Conservation (phyloP, 2,113 vertebrate genomes). For the Synodontis membranacea region DNA sequence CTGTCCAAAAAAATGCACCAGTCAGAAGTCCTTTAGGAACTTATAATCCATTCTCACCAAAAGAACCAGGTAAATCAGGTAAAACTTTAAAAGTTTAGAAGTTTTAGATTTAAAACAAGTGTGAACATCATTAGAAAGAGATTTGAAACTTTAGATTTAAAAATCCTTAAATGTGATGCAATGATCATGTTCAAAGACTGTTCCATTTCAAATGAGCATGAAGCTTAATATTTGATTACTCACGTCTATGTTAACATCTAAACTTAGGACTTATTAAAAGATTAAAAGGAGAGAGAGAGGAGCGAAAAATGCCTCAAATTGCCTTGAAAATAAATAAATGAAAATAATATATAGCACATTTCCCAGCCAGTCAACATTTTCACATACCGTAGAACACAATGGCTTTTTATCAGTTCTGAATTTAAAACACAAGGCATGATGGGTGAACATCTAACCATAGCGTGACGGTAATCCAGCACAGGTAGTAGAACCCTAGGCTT, state of each 20-base stretch:
- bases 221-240: not conserved
- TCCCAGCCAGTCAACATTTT: not conserved
- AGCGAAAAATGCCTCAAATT: not conserved
- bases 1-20: not conserved
- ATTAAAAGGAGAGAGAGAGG: not conserved
- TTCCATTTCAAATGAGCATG: not conserved
- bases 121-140: not conserved
- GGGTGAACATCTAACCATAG: not conserved
- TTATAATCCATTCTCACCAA: not conserved
- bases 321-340: not conserved
- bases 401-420: not conserved
- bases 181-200: not conserved
- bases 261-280: too few relatives aligned
- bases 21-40: not conserved
- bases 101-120: not conserved
- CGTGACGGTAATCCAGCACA: not conserved
- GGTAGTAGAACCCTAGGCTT: not conserved
- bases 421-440: not conserved
- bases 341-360: not conserved
- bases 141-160: not conserved
- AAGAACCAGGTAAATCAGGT: not conserved
- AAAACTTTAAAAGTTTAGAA: not conserved
- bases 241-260: not conserved
- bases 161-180: not conserved
- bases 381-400: not conserved